These are phyloP conservation scores for Delphinapterus leucas DNA, from an alignment of 2,113 vertebrate species.

Conservation along the genomic window DNA sequence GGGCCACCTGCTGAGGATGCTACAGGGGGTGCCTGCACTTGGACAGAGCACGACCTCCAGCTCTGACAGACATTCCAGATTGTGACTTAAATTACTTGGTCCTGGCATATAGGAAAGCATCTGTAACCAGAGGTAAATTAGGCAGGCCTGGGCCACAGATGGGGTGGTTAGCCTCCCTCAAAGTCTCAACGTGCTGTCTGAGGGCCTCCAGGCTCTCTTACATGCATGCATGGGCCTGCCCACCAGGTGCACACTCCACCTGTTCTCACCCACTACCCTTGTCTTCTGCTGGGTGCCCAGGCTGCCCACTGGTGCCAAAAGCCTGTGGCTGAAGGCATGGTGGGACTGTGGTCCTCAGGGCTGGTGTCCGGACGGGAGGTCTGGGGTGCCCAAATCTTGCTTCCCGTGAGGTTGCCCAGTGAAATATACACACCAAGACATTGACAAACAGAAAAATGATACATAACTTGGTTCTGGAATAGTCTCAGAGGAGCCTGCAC, in stretches of 20 bases:
- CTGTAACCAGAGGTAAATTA: background rate
- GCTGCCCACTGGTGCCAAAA: background rate
- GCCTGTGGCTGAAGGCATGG: background rate
- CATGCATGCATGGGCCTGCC: fast-evolving
- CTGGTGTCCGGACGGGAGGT: background rate
- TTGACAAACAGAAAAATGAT: background rate
- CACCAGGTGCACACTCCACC: background rate
- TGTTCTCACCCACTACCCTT: background rate
- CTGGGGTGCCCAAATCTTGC: background rate
- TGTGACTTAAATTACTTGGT: background rate
- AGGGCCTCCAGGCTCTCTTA: background rate
- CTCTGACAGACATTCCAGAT: background rate
- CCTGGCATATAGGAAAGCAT: background rate
- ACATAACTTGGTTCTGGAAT: background rate
- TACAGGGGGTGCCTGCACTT: background rate
- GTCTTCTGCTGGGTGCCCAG: background rate
- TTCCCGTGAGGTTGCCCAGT: background rate
- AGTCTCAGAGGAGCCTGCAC: background rate
- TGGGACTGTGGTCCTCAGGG: background rate
- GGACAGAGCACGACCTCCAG: background rate
- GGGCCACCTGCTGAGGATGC: background rate
- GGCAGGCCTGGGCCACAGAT: background rate
- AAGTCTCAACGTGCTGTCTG: background rate
- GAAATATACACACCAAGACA: background rate
- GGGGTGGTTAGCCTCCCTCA: background rate